Evolutionary conservation across 64 coral and sea anemone genomes (phyloP).

Genomic region (Platygyra sinensis): DNA sequence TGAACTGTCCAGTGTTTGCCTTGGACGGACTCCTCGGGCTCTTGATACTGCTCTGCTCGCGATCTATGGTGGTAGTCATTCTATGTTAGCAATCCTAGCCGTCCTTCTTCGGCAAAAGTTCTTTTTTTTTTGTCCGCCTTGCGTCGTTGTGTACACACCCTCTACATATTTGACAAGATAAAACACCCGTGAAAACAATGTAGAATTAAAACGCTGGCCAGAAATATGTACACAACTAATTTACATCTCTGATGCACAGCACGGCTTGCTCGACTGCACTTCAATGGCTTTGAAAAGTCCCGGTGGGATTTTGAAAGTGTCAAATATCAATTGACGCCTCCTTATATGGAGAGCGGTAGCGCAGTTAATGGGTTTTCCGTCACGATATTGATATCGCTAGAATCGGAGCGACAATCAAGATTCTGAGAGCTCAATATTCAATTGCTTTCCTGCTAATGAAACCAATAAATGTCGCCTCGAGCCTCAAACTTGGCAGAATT

Average conservation of each 20-base stretch:
- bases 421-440: not conserved
- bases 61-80: not conserved
- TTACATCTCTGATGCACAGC: slow-evolving; percentile 8
- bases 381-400: slow-evolving; percentile 30
- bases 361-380: slow-evolving; percentile 16
- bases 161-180: slow-evolving; percentile 38
- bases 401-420: not conserved
- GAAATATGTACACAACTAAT: slow-evolving; percentile 40
- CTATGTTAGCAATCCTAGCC: not conserved
- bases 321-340: slow-evolving; percentile 56
- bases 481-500: not conserved
- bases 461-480: not conserved
- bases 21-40: not conserved
- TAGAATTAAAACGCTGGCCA: not conserved
- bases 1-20: slow-evolving; percentile 18
- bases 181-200: slow-evolving; percentile 38
- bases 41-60: not conserved
- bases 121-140: not conserved
- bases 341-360: slow-evolving; percentile 33
- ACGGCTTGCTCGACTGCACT: slow-evolving; percentile 2
- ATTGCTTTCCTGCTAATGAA: not conserved
- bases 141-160: not conserved
- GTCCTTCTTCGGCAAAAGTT: not conserved
- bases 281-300: slow-evolving; percentile 7
- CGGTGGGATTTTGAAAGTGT: slow-evolving; percentile 15